Evolutionary conservation across 2,797 vertebrate species (phyloP).

Genomic region (Smutsia temminckii): DNA sequence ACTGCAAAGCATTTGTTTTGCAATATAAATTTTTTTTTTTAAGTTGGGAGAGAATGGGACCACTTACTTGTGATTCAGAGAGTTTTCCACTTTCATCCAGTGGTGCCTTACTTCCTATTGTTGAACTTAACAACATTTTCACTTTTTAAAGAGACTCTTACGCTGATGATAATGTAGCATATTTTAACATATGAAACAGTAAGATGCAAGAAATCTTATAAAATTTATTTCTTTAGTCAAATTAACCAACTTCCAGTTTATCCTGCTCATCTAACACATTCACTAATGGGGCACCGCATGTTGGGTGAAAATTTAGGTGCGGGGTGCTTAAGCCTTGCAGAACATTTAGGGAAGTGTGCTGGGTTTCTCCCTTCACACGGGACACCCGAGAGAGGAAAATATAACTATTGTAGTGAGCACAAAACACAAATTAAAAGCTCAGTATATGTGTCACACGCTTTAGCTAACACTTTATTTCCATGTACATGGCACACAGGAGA

Average conservation of each 20-base stretch:
- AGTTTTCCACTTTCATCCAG: background rate
- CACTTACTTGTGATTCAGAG: background rate
- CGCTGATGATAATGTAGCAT: too few species aligned
- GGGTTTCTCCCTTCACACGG: background rate
- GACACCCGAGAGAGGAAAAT: background rate
- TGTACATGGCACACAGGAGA: background rate
- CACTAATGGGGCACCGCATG: background rate
- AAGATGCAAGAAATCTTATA: background rate
- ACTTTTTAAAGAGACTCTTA: background rate
- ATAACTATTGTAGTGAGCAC: background rate
- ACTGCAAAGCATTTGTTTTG: background rate
- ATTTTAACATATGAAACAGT: background rate
- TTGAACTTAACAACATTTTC: background rate
- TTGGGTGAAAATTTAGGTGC: too few species aligned
- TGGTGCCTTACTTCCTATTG: background rate
- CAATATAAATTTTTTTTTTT: background rate
- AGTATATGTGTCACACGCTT: background rate
- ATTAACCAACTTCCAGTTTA: background rate
- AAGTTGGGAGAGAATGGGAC: background rate
- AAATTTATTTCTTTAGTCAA: background rate
- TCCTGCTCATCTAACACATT: background rate
- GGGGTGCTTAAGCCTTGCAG: background rate
- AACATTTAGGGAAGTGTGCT: background rate
- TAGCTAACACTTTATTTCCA: background rate
- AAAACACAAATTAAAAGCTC: background rate